Evolutionary conservation across 1,140 invertebrate genomes (phyloP).

Genomic region (Reticulitermes speratus): DNA sequence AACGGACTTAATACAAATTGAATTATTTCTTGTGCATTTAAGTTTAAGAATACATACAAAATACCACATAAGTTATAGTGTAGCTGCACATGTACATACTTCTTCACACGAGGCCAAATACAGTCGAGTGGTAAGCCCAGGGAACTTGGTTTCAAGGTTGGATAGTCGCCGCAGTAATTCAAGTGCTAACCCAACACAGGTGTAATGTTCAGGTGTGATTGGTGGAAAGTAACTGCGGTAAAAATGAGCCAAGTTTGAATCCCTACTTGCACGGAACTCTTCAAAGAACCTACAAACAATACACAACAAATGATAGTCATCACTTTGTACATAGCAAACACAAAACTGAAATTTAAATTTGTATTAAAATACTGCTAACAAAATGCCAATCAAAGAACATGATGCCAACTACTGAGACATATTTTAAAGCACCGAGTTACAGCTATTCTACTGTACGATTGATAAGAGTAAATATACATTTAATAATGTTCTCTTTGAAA

Average conservation of each 20-base stretch:
- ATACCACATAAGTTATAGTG: neutral
- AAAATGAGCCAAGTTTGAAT: conserved; percentile 62
- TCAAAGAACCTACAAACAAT: conserved; percentile 63
- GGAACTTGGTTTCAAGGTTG: conserved; percentile 57
- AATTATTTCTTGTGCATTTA: no score
- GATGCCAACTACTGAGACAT: no score
- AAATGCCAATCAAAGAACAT: no score
- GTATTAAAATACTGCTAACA: no score
- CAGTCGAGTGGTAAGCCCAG: conserved; percentile 63
- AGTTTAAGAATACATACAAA: no score
- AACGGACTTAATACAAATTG: no score
- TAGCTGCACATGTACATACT: conserved; percentile 43
- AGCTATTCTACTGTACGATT: no score
- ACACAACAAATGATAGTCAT: neutral
- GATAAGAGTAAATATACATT: no score
- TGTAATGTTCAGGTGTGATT: conserved; percentile 75
- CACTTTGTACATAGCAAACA: neutral
- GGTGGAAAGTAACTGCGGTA: conserved; percentile 72
- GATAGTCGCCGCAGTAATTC: conserved; percentile 67
- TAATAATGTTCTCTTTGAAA: no score
- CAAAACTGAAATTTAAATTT: neutral
- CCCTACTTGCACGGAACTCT: conserved; percentile 62
- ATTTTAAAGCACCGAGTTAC: no score
- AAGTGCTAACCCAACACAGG: conserved; percentile 83
- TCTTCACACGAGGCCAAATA: conserved; percentile 87